Base-by-base conservation (phyloP, 53 echinoderm and acorn worm species). In the Paracentrotus lividus region DNA sequence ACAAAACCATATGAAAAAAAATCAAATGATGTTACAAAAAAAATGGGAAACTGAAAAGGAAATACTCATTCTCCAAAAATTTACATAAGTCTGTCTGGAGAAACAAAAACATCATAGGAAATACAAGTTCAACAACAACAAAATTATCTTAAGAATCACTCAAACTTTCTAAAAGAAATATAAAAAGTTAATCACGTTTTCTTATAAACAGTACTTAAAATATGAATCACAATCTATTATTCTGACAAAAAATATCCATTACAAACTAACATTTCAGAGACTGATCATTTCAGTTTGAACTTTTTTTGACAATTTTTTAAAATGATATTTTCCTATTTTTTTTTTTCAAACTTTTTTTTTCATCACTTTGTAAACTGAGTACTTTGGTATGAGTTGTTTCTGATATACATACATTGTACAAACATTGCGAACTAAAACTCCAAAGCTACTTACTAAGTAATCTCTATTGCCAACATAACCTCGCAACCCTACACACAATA, bases 191-290 rank as follows among this genome's bases (percentile, higher is more conserved):
- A 92, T 32, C 58, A 56, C 58, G 57, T 92, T 90, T 65, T 89
- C 43, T 59, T 89, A 89, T 89, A 49, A 92, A 92, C 92, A 92
- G 92, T 92, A 92, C 92, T 92, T 92, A 92, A 90, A 90, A 90
- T 92, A 78, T 78, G 92, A 92, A 92, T 92, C 81, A 92, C 92
- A 56, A 42, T 78, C 56, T 78, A 55, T 92, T 31, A n/a, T 20
- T 36, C 43, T 58, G 77, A 92, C 59, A 92, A 91, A 55, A n/a
- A n/a, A 44, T n/a, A 92, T 92, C 77, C 56, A 55, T 78, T 78
- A 56, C 49, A 43, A 89, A 72, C 72, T 68, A 69, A 38, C 53
- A 92, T 92, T 92, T 92, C 92, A 92, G 92, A 78, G 81, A 92
- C 92, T 78, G 59, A 92, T 52, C 78, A 92, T 92, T 92, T 92